Conservation (phyloP, 2,797 vertebrate genomes). For the Pachyuromys duprasi region DNA sequence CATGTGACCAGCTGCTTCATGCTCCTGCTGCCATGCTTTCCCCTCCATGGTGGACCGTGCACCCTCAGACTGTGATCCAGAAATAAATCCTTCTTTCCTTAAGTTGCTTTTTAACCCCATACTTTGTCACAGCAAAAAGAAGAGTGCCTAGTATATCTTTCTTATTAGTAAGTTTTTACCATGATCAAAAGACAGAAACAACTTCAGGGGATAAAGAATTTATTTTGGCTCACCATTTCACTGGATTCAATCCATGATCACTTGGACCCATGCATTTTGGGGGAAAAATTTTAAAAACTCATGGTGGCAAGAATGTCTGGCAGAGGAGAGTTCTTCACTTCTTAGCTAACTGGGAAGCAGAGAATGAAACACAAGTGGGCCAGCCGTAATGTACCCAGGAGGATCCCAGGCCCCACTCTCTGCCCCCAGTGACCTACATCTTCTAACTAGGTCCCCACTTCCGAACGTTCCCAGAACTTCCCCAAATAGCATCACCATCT, state of each 20-base stretch:
- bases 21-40: background rate
- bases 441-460: conserved; percentile 2
- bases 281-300: too few species aligned
- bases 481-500: background rate
- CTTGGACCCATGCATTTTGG: background rate
- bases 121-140: background rate
- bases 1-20: background rate
- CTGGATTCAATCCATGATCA: background rate
- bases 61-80: background rate
- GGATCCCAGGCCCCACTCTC: background rate
- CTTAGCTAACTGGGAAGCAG: background rate
- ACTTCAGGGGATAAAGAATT: background rate
- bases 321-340: background rate
- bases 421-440: background rate
- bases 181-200: background rate
- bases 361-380: background rate
- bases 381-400: background rate
- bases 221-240: background rate
- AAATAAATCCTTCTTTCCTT: background rate
- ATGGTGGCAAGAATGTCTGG: background rate
- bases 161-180: background rate
- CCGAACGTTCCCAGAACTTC: background rate
- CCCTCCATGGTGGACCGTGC: background rate
- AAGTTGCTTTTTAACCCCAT: background rate
- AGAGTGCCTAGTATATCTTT: background rate